phyloP scores from a whole-genome alignment of 1,140 invertebrate species.

The Mesaphorura yosii region DNA sequence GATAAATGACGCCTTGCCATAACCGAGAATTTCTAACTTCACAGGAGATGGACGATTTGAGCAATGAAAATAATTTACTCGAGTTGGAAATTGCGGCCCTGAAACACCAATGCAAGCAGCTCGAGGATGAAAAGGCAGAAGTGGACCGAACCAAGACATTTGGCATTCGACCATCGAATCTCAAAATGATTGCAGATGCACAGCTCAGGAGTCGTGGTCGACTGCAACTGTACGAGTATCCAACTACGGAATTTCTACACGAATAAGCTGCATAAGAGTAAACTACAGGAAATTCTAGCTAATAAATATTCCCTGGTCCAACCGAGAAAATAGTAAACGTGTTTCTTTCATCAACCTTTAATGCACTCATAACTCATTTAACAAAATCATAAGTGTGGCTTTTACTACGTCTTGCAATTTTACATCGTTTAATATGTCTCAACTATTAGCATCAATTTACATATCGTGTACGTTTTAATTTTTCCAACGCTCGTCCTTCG shows the following conservation, averaged over 20 bases:
- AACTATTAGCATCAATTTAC: too few species aligned
- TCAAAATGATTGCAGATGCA: conserved; percentile 9
- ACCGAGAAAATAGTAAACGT: too few species aligned
- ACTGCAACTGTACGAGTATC: conserved; percentile 25
- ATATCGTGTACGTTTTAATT: too few species aligned
- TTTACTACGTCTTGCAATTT: too few species aligned
- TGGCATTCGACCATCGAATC: conserved; percentile 11
- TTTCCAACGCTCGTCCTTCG: too few species aligned
- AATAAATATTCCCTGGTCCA: too few species aligned
- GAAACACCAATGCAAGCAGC: conserved; percentile 13
- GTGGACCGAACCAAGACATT: conserved; percentile 17
- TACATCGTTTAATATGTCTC: too few species aligned
- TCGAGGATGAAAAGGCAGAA: conserved; percentile 13
- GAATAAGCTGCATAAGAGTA: too few species aligned
- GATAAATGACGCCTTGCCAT: not conserved
- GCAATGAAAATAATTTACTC: conserved; percentile 24
- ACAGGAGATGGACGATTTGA: conserved; percentile 16
- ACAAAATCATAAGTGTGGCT: too few species aligned
- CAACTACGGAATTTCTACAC: conserved; percentile 19
- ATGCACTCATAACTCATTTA: too few species aligned
- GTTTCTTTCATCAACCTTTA: too few species aligned
- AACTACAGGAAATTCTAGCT: too few species aligned
- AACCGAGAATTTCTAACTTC: not conserved
- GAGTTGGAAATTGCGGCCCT: conserved; percentile 25
- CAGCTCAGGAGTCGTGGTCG: conserved; percentile 3